These are phyloP conservation scores for Geococcyx californianus DNA, from an alignment of 2,113 vertebrate genomes.

Conservation along the genomic window DNA sequence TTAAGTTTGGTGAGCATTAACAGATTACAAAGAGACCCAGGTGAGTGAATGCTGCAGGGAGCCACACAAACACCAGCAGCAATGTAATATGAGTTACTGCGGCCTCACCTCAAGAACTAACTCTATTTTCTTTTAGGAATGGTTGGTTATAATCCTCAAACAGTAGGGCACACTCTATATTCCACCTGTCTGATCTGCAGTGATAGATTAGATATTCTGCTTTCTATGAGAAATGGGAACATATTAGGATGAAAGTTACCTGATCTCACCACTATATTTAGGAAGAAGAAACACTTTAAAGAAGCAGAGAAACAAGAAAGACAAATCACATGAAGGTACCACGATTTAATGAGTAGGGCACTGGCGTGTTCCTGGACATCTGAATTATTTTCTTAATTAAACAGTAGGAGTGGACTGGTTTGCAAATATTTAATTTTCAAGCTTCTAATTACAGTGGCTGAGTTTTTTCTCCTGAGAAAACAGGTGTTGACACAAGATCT, in stretches of 20 bases:
- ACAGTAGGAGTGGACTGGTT: conserved; percentile 60
- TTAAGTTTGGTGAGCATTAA: not conserved
- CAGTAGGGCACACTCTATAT: not conserved
- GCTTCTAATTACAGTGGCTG: conserved; percentile 65
- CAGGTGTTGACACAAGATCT: conserved; percentile 66
- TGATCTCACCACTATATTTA: not conserved
- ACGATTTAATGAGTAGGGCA: not conserved
- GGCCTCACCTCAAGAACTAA: not conserved
- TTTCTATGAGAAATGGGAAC: not conserved
- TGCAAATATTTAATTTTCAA: conserved; percentile 70
- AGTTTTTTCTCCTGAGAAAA: conserved; percentile 59
- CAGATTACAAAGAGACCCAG: not conserved
- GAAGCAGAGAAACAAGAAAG: not conserved
- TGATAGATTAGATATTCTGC: not conserved
- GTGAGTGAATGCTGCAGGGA: not conserved
- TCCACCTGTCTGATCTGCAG: not conserved
- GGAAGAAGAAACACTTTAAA: not conserved
- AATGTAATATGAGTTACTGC: not conserved
- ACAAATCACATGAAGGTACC: not conserved
- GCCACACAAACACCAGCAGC: not conserved
- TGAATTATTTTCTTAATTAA: conserved; percentile 33
- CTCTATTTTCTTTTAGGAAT: not conserved
- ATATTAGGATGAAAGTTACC: not conserved
- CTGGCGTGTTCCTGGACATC: not conserved
- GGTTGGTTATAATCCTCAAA: not conserved